These are phyloP conservation scores for Cryptus viduatorius DNA, from an alignment of 2,888 invertebrate genomes.

Conservation along the genomic window DNA sequence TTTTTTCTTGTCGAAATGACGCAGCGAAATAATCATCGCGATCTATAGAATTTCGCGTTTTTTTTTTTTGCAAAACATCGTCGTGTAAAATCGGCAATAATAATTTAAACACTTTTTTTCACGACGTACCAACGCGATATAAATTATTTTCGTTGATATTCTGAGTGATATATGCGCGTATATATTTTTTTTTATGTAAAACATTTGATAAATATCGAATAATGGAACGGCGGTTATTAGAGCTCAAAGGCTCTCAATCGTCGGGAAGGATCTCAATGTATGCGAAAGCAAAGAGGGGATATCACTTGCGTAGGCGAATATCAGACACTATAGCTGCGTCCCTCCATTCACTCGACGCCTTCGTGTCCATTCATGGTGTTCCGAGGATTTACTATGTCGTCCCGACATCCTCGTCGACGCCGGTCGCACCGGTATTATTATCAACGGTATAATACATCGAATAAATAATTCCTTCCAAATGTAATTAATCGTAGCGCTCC, in stretches of 20 bases:
- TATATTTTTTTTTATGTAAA: neutral
- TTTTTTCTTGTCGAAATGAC: neutral
- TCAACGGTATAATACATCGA: constrained; percentile 38
- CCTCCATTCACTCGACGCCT: constrained; percentile 80
- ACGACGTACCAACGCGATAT: too few relatives aligned
- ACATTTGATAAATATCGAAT: neutral
- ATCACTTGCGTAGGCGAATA: constrained; percentile 71
- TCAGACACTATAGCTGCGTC: constrained; percentile 52
- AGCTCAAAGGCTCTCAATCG: constrained; percentile 22
- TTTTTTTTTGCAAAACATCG: too few relatives aligned
- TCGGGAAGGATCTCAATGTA: constrained; percentile 38
- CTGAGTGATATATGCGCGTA: neutral
- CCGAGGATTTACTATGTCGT: constrained; percentile 72
- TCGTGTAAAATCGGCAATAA: too few relatives aligned
- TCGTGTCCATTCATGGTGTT: constrained; percentile 81
- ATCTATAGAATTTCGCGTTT: neutral
- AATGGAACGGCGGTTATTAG: neutral
- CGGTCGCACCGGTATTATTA: constrained; percentile 68
- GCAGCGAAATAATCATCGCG: neutral
- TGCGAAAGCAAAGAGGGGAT: constrained; percentile 59
- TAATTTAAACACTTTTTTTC: too few relatives aligned
- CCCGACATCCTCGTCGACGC: constrained; percentile 56
- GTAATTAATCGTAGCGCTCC: neutral
- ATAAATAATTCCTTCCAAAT: constrained; percentile 12
- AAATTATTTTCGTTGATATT: neutral